Base-by-base conservation (phyloP, 2,113 vertebrate genomes). In the Guaruba guarouba region DNA sequence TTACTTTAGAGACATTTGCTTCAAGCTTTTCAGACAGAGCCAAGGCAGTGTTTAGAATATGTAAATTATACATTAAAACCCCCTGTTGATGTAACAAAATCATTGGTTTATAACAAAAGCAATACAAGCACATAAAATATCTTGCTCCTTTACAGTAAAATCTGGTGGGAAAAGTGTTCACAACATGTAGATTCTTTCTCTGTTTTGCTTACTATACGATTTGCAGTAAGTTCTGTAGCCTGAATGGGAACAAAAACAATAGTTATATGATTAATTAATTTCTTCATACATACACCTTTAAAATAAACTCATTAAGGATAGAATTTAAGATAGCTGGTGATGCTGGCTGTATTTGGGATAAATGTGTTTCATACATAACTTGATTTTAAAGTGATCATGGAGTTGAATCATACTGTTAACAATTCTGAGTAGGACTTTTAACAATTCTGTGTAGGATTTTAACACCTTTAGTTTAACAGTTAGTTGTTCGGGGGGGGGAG, bases 401-500 rank as follows among this genome's bases (percentile, higher is more conserved):
- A 62, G 8, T 27, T 75, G 15, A 75, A 33, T 20, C 1, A 19
- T 43, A 22, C 44, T 7, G 16, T 48, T 78, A 48, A 54, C 6
- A 13, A 71, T 22, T 8, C 3, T 52, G 10, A 74, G 20, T 6
- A 78, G 33, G 39, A 55, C 7, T n/a, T 61, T 48, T 78, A 48
- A 54, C 6, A 13, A 71, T 22, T 8, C 3, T 52, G 10, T 67
- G 20, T 6, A 78, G 33, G 39, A 55, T 7, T n/a, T 61, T 16
- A 41, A n/a, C 0, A 2, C 6, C 10, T 59, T 86, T 70, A 55
- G 17, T 37, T 25, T 11, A 69, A 63, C 2, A 1, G 6, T 69
- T 80, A 17, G 24, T 13, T 59, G 16, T 35, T 80, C 12, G 5
- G 1, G 0, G 3, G 3, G 3, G 55, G 23, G 5, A 41, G 17